A percentile compares a stretch with the other conserved stretches of the same genome.
These are phyloP conservation scores for Magallana nippona DNA, from an alignment of 2,888 invertebrate species.

Conservation along the genomic window DNA sequence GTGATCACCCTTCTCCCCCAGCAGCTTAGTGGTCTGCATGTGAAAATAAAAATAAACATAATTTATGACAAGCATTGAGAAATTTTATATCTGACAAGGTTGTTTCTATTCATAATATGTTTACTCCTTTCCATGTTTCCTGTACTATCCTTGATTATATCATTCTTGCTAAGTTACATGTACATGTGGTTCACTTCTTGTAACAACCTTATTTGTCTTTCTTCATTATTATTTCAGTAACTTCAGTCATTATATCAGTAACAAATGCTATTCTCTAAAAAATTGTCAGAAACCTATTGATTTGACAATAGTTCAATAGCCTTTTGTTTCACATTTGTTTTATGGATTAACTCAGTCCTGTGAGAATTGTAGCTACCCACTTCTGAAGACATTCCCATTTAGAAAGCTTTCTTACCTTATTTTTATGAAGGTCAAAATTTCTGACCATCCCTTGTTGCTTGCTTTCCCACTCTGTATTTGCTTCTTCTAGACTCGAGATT, in stretches of 20 bases:
- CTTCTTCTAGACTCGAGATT: slow-evolving; percentile 59
- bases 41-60: neutral
- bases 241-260: neutral
- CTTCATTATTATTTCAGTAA: neutral
- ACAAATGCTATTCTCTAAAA: neutral
- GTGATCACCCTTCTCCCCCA: slow-evolving; percentile 81
- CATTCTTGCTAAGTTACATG: too few species aligned
- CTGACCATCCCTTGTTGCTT: slow-evolving; percentile 85
- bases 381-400: neutral
- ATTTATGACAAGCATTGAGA: neutral
- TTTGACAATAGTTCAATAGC: too few species aligned
- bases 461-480: slow-evolving; percentile 69
- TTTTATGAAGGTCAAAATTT: slow-evolving; percentile 83
- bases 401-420: slow-evolving; percentile 62
- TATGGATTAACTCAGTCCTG: too few species aligned
- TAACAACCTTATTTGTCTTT: too few species aligned
- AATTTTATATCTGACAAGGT: neutral
- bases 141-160: too few species aligned
- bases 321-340: too few species aligned
- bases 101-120: too few species aligned
- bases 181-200: too few species aligned
- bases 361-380: neutral
- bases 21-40: slow-evolving; percentile 64
- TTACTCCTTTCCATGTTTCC: too few species aligned
- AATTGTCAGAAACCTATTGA: too few species aligned